Evolutionary conservation across 2,113 vertebrate genomes (phyloP).

Genomic region (Gopherus evgoodei): DNA sequence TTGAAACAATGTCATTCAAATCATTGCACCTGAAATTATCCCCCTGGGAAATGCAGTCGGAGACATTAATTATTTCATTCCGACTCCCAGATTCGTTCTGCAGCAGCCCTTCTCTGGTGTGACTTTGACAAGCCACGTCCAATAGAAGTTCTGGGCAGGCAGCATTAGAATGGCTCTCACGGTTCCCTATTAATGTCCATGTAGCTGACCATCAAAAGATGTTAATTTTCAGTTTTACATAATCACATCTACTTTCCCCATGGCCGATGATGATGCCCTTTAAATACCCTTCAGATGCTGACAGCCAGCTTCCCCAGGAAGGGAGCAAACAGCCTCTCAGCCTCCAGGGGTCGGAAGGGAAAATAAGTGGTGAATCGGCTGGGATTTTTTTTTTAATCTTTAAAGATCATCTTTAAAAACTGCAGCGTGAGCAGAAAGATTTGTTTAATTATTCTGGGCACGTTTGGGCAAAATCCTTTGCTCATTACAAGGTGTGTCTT

Average conservation of each 20-base stretch:
- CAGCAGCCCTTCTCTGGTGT: conserved; percentile 12
- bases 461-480: not conserved
- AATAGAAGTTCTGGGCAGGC: not conserved
- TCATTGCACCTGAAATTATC: conserved; percentile 5
- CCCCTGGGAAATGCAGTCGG: conserved; percentile 29
- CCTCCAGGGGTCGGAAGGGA: not conserved
- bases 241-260: conserved; percentile 54
- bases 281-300: conserved; percentile 75
- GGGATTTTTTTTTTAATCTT: not conserved
- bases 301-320: not conserved
- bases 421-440: not conserved
- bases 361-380: not conserved
- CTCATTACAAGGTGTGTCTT: not conserved
- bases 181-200: conserved; percentile 66
- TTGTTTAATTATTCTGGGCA: not conserved
- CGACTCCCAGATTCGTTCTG: conserved; percentile 77
- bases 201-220: conserved; percentile 80
- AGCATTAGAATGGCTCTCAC: conserved; percentile 79
- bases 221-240: conserved; percentile 72
- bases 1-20: not conserved
- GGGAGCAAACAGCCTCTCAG: not conserved
- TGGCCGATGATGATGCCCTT: conserved; percentile 57
- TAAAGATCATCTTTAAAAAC: not conserved
- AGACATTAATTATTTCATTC: conserved; percentile 77
- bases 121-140: conserved; percentile 59